Evolutionary conservation across 2,797 vertebrate species (phyloP), one percentile per base, ranked within the genome.

Genomic region (Adrianichthys oophorus): DNA sequence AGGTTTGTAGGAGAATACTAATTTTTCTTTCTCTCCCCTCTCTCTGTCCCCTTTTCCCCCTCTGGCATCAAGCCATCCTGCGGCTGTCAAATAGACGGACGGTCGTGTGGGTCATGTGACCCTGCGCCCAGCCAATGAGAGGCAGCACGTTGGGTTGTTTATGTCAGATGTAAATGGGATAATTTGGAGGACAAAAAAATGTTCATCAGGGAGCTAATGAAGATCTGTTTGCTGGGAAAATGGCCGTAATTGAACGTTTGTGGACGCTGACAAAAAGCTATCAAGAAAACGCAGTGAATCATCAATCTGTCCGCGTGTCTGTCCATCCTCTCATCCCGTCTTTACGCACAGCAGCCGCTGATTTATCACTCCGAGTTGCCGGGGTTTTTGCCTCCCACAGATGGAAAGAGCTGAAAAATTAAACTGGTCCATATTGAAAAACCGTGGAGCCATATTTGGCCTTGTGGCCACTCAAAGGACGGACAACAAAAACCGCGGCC

Each of bases 61-160:
- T 90, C 88, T 90, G 88, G 87, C 93, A 94, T 91, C 92, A 88
- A 93, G 93, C 95, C 95, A 95, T 95, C 95, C 95, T 94, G 93
- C 93, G 93, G 94, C 94, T 97, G 95, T 97, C 95, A 97, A 97
- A 94, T 97, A 95, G 95, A 97, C 95, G 92, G 94, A 97, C 82
- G 74, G 94, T 94, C 95, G 89, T 87, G 86, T 74, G 83, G 80
- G 79, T 48, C 95, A 96, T 89, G 93, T 97, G 95, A 95, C 81
- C 64, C 74, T 70, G 82, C 68, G 76, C 77, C 83, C 90, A 91
- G 91, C 95, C 95, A 97, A 97, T 96, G 72, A 82, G 81, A 74
- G 84, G 60, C 85, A 69, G 68, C 80, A 76, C 90, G 62, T 71
- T 81, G 87, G 87, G 84, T 88, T 93, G 85, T 90, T 90, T 85